phyloP scores from a whole-genome alignment of 1,140 invertebrate genomes.

The Caenorhabditis latens region DNA sequence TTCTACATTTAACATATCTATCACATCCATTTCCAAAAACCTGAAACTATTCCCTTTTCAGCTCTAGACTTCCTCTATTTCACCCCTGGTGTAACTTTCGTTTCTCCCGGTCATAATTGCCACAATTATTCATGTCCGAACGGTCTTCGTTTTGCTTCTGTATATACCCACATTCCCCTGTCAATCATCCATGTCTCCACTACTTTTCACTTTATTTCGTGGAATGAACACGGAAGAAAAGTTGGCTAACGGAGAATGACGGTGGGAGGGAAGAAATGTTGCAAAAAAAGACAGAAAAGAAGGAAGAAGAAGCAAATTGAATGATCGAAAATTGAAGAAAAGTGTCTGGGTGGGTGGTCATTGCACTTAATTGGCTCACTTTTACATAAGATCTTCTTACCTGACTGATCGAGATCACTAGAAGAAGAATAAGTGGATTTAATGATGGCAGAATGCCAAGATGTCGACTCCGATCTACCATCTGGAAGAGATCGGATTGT shows the following conservation, averaged over 20 bases:
- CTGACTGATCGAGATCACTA: constrained; percentile 26
- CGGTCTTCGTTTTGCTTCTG: constrained; percentile 51
- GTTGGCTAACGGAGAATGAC: constrained; percentile 34
- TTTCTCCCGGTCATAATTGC: constrained; percentile 32
- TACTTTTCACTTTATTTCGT: constrained; percentile 9
- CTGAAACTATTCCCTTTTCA: constrained; percentile 8
- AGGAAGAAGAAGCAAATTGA: not conserved
- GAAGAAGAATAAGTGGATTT: not conserved
- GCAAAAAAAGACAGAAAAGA: constrained; percentile 13
- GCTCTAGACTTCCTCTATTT: not conserved
- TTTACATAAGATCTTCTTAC: not conserved
- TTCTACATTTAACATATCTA: constrained; percentile 22
- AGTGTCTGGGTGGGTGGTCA: constrained; percentile 29
- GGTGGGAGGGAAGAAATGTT: not conserved
- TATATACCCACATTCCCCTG: constrained; percentile 18
- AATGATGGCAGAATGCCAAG: constrained; percentile 16
- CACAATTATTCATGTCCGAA: constrained; percentile 50
- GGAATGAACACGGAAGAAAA: constrained; percentile 5
- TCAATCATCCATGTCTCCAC: constrained; percentile 14
- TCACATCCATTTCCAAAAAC: constrained; percentile 32
- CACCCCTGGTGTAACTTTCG: constrained; percentile 36
- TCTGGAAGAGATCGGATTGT: constrained; percentile 24
- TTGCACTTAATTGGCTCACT: constrained; percentile 13
- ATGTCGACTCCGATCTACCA: constrained; percentile 46
- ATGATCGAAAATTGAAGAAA: constrained; percentile 10